These are phyloP conservation scores for Galeruca laticollis DNA, from an alignment of 2,888 invertebrate genomes.

Conservation along the genomic window DNA sequence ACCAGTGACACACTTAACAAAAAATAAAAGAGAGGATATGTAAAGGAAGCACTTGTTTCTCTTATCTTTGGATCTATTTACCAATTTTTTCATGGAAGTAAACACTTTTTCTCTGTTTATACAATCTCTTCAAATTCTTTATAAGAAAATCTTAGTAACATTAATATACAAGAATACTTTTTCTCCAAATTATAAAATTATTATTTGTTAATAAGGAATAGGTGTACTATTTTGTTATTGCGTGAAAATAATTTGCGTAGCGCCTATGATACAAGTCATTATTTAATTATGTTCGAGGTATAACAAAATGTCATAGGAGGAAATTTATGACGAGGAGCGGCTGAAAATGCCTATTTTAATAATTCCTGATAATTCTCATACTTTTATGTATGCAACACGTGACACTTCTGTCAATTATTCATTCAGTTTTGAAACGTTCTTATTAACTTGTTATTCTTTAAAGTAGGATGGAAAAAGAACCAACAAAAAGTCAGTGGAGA, in stretches of 20 bases:
- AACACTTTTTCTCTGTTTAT: too few relatives aligned
- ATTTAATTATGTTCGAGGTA: background rate
- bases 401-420: background rate
- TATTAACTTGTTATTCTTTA: background rate
- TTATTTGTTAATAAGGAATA: too few relatives aligned
- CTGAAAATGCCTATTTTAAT: background rate
- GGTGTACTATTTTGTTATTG: background rate
- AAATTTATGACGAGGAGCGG: background rate
- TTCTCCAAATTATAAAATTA: too few relatives aligned
- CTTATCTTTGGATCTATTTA: too few relatives aligned
- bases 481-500: too few relatives aligned
- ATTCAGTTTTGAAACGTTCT: background rate
- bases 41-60: too few relatives aligned
- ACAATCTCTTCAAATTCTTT: too few relatives aligned
- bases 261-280: background rate
- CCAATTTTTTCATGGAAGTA: too few relatives aligned
- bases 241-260: background rate
- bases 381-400: background rate
- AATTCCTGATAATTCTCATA: background rate
- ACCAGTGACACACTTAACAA: background rate
- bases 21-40: background rate
- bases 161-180: too few relatives aligned
- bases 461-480: too few relatives aligned
- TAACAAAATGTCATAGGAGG: slow-evolving; percentile 4
- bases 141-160: too few relatives aligned